These are phyloP conservation scores for Albula glossodonta DNA, from an alignment of 2,113 vertebrate species.

Conservation along the genomic window DNA sequence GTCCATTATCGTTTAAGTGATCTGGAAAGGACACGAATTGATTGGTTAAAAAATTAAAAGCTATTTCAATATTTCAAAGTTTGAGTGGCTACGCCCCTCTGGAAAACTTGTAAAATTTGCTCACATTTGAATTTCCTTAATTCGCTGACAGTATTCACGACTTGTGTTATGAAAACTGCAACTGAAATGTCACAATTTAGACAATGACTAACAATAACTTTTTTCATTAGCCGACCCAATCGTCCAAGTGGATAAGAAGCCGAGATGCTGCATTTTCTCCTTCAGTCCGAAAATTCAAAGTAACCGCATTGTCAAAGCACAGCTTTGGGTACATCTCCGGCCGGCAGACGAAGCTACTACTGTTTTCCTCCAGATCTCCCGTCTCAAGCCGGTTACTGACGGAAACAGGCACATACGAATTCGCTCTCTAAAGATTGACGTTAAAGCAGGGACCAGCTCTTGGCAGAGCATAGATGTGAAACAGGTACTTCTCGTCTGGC, in stretches of 20 bases:
- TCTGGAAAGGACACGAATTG: background rate
- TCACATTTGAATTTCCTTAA: too few relatives aligned
- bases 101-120: background rate
- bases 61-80: background rate
- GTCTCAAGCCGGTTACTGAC: constrained; percentile 85
- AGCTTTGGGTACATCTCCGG: constrained; percentile 95
- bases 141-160: too few relatives aligned
- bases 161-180: background rate
- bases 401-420: constrained; percentile 86
- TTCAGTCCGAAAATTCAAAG: constrained; percentile 89
- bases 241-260: constrained; percentile 82
- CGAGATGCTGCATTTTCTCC: constrained; percentile 95
- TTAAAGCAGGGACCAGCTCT: constrained; percentile 85
- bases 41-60: background rate
- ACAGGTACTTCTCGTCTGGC: constrained; percentile 91
- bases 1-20: too few relatives aligned
- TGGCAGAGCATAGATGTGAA: constrained; percentile 99
- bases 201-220: constrained; percentile 33
- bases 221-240: constrained; percentile 81
- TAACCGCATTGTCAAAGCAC: constrained; percentile 88
- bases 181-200: background rate
- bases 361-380: constrained; percentile 94
- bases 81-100: background rate
- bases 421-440: constrained; percentile 94
- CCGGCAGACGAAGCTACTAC: constrained; percentile 82